phyloP scores from a whole-genome alignment of 1,140 invertebrate genomes.

The Polyergus mexicanus region DNA sequence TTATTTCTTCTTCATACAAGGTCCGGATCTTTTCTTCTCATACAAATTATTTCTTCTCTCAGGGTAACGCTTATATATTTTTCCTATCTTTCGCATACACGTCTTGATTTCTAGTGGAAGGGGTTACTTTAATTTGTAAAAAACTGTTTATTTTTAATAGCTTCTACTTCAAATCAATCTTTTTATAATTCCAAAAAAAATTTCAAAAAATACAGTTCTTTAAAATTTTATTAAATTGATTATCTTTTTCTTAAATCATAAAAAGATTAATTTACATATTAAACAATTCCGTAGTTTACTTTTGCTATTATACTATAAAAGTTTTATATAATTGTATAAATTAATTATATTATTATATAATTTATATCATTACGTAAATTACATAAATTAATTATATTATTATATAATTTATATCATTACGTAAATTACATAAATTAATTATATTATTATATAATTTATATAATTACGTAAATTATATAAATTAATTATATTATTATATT shows the following conservation, averaged over 20 bases:
- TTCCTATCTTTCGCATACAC: background rate
- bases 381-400: no score
- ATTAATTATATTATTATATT: no score
- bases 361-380: no score
- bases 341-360: no score
- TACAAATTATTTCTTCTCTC: background rate
- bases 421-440: no score
- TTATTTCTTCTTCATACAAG: constrained; percentile 2
- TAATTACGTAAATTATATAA: no score
- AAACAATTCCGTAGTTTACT: background rate
- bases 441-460: no score
- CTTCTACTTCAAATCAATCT: background rate
- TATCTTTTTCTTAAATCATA: constrained; percentile 3
- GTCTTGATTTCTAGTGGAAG: background rate
- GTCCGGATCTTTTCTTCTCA: constrained; percentile 17
- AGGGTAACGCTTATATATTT: background rate
- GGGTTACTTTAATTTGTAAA: background rate
- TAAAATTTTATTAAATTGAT: constrained; percentile 6
- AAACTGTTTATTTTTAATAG: background rate
- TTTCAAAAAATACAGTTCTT: background rate
- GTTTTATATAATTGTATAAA: background rate
- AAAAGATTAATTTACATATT: background rate
- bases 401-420: no score
- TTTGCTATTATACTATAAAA: background rate
- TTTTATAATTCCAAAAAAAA: no score